Evolutionary conservation across 2,797 vertebrate genomes (phyloP).

Genomic region (Hemitrygon akajei): DNA sequence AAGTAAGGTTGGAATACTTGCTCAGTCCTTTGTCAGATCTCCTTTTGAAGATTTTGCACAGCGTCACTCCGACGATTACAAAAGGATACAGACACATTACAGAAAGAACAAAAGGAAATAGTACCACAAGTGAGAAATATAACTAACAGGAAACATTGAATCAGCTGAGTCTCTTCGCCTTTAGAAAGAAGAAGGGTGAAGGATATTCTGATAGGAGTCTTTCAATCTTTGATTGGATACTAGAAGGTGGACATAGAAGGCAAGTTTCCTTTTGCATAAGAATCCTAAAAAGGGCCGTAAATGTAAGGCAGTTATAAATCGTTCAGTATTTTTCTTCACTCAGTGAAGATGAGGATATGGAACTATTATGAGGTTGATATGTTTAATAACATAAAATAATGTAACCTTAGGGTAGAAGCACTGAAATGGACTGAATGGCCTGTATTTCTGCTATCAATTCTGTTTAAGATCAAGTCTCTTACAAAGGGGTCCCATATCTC

Average conservation of each 20-base stretch:
- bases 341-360: background rate
- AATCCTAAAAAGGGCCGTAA: background rate
- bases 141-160: background rate
- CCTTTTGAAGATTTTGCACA: background rate
- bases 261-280: background rate
- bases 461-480: background rate
- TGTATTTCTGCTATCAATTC: background rate
- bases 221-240: background rate
- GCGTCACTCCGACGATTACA: background rate
- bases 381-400: no score
- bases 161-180: background rate
- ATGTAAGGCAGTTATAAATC: background rate
- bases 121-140: background rate
- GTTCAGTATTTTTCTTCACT: background rate
- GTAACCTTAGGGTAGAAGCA: no score
- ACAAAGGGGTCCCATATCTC: no score
- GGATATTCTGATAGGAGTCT: background rate
- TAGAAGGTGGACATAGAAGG: background rate
- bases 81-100: background rate
- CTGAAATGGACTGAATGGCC: no score
- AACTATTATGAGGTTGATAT: background rate
- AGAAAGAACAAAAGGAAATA: background rate
- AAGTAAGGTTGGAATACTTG: background rate
- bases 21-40: background rate
- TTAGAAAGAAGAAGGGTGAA: no score